Evolutionary conservation across 2,797 vertebrate genomes (phyloP).

Genomic region (Mus minutoides): DNA sequence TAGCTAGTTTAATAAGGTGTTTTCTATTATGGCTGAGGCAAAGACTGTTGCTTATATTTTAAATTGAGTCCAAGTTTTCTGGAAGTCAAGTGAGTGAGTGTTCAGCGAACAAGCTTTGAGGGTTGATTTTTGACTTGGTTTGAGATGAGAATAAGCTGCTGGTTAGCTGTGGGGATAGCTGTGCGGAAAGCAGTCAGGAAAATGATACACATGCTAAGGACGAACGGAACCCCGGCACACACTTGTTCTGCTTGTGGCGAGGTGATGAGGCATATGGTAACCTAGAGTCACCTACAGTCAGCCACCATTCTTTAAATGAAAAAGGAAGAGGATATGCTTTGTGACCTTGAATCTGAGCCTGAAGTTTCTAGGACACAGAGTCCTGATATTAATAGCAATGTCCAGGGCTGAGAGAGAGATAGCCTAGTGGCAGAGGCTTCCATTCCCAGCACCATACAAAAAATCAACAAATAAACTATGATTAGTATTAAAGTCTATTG

Average conservation of each 20-base stretch:
- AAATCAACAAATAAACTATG: neutral
- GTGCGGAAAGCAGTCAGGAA: constrained; percentile 76
- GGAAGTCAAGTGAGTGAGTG: neutral
- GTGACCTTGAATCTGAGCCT: neutral
- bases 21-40: neutral
- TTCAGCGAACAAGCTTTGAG: constrained; percentile 60
- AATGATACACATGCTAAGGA: constrained; percentile 65
- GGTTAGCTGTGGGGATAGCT: constrained; percentile 70
- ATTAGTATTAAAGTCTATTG: neutral
- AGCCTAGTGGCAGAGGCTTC: neutral
- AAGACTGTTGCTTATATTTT: neutral
- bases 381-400: neutral
- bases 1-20: neutral
- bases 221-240: neutral
- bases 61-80: constrained; percentile 44
- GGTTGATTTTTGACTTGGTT: constrained; percentile 66
- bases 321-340: neutral
- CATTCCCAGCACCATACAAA: neutral
- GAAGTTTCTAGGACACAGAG: neutral
- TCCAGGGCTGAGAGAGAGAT: no score
- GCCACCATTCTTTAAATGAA: neutral
- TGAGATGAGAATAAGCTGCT: constrained; percentile 72
- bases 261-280: neutral
- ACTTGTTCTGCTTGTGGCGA: no score
- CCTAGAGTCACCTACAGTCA: neutral